Base-by-base conservation (phyloP, 2,888 invertebrate genomes). In the Ornithoptera alexandrae region DNA sequence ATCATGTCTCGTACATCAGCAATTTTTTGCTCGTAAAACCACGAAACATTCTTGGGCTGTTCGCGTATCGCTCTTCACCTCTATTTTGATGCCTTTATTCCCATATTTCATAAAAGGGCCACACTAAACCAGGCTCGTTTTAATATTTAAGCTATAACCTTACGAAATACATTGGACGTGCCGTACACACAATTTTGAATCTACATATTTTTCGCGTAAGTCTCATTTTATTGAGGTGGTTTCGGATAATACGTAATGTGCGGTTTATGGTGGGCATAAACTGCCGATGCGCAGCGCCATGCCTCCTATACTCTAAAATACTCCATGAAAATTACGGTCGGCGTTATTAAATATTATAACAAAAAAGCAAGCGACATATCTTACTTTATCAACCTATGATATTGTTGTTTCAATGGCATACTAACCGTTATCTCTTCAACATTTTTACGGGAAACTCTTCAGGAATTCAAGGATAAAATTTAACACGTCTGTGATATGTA, bases 231-330 rank as follows among this genome's bases (percentile, higher is more conserved):
- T 81, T 81, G 79, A 75, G 81, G 80, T 82, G 82, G 82, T 82
- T 82, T 79, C 84, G 75, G 77, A 84, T 87, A 83, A 82, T 79
- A 74, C 72, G 77, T 80, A 82, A 82, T 85, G 83, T 84, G 82
- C 83, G 85, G 81, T 83, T 84, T 84, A 84, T 73, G 82, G 81
- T 81, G 81, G 84, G 79, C 83, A 83, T 83, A 74, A 74, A 74
- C 73, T 73, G 75, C 70, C 74, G 62, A 74, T 72, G 74, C 75
- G 76, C 74, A 74, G 77, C 75, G 75, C 74, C 66, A 71, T 74
- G 75, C 71, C 75, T 71, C 71, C 72, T 74, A 73, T 70, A 74
- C 76, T 78, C 78, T 70, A 77, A 80, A 81, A 84, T 82, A 80
- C 79, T 79, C 81, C 81, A 82, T 85, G 85, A 84, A 85, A 83